Conservation (phyloP, 2,797 vertebrate species). For the Novumbra hubbsi region DNA sequence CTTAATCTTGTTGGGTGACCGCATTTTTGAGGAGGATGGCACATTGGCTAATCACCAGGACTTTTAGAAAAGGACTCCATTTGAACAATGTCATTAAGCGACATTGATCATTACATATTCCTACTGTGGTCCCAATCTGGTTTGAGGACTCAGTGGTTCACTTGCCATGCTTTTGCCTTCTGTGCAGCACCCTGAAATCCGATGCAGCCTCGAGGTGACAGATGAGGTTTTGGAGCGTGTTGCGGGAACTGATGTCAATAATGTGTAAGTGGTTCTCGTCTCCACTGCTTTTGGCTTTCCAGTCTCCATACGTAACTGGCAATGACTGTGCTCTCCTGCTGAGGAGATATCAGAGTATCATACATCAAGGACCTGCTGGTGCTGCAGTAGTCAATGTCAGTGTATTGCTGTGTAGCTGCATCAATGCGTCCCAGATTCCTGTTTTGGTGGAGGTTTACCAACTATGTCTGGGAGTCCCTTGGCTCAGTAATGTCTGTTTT, state of each 20-base stretch:
- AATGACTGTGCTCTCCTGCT: neutral
- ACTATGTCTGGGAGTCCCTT: too few relatives aligned
- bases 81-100: neutral
- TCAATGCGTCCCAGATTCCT: too few relatives aligned
- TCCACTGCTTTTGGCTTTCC: neutral
- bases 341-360: neutral
- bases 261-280: slow-evolving; percentile 82
- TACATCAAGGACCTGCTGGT: neutral
- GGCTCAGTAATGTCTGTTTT: too few relatives aligned
- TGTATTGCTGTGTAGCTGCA: too few relatives aligned
- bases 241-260: slow-evolving; percentile 90
- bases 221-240: slow-evolving; percentile 91
- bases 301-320: neutral
- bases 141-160: neutral
- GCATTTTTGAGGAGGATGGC: neutral
- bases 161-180: neutral
- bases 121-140: neutral
- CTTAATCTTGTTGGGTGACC: neutral
- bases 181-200: slow-evolving; percentile 86
- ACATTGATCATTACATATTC: neutral
- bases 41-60: too few relatives aligned
- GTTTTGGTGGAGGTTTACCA: too few relatives aligned
- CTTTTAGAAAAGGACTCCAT: neutral
- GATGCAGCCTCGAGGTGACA: slow-evolving; percentile 82
- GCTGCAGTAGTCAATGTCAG: too few relatives aligned